Conservation (phyloP, 2,888 invertebrate species). For the Cantharis rustica region DNA sequence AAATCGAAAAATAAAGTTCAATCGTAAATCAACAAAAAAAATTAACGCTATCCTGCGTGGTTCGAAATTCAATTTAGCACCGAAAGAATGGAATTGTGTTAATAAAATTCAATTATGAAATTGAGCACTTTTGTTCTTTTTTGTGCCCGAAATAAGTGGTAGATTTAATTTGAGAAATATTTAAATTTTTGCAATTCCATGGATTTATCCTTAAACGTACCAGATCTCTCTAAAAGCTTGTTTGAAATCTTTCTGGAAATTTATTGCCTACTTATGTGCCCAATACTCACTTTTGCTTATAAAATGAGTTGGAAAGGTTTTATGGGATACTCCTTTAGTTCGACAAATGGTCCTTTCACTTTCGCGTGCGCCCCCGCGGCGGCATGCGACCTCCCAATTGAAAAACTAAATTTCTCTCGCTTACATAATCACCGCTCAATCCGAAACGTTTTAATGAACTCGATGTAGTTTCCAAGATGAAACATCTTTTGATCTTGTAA, state of each 20-base stretch:
- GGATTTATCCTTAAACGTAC: neutral
- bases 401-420: neutral
- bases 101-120: neutral
- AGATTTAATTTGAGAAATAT: neutral
- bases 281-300: constrained; percentile 5
- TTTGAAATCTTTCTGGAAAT: neutral
- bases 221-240: constrained; percentile 3
- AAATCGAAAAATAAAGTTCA: neutral
- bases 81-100: neutral
- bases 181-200: neutral
- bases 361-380: neutral
- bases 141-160: neutral
- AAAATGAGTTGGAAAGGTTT: constrained; percentile 1
- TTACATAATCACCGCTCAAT: neutral
- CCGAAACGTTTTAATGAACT: neutral
- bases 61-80: neutral
- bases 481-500: neutral
- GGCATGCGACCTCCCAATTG: neutral
- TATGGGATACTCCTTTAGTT: neutral
- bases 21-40: neutral
- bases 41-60: neutral
- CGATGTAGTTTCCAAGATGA: neutral
- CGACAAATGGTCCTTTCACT: neutral
- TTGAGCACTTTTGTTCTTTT: neutral
- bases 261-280: constrained; percentile 4